Evolutionary conservation across 2,113 vertebrate species (phyloP).

Genomic region (Elephantulus edwardii): DNA sequence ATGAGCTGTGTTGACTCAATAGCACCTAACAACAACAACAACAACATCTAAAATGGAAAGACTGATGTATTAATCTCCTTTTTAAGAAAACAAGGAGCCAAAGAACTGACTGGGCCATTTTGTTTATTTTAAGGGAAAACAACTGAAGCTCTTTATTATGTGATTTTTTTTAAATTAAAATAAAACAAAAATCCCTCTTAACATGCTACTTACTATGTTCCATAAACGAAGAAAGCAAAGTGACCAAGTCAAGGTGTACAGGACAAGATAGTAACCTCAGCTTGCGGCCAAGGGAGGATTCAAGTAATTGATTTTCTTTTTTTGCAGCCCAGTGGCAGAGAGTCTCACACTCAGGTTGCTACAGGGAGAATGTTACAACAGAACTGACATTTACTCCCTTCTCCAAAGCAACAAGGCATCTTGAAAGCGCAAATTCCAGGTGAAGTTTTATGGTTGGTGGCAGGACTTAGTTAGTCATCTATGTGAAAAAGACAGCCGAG

Average conservation of each 20-base stretch:
- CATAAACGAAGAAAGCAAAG: constrained; percentile 72
- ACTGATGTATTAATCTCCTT: constrained; percentile 25
- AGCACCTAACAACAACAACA: too few relatives aligned
- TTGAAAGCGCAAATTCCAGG: constrained; percentile 70
- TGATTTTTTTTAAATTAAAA: constrained; percentile 71
- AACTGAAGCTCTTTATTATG: constrained; percentile 63
- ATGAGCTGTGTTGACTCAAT: too few relatives aligned
- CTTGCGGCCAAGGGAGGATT: constrained; percentile 67
- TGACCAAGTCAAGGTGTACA: constrained; percentile 54
- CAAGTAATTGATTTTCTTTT: constrained; percentile 77
- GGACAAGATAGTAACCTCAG: constrained; percentile 65
- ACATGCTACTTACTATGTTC: constrained; percentile 74
- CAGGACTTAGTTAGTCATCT: constrained; percentile 55
- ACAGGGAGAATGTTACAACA: constrained; percentile 55
- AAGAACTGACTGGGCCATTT: constrained; percentile 60
- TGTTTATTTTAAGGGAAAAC: constrained; percentile 80
- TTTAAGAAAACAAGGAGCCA: constrained; percentile 60
- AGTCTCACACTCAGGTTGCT: constrained; percentile 74
- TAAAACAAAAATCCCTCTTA: constrained; percentile 4
- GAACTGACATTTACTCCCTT: constrained; percentile 63
- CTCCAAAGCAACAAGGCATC: constrained; percentile 80
- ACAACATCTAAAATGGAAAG: not conserved
- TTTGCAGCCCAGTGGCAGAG: constrained; percentile 71
- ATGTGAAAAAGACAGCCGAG: constrained; percentile 50
- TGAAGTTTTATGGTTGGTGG: constrained; percentile 58